phyloP scores from a whole-genome alignment of 2,113 vertebrate genomes.

The Stictonetta naevosa region DNA sequence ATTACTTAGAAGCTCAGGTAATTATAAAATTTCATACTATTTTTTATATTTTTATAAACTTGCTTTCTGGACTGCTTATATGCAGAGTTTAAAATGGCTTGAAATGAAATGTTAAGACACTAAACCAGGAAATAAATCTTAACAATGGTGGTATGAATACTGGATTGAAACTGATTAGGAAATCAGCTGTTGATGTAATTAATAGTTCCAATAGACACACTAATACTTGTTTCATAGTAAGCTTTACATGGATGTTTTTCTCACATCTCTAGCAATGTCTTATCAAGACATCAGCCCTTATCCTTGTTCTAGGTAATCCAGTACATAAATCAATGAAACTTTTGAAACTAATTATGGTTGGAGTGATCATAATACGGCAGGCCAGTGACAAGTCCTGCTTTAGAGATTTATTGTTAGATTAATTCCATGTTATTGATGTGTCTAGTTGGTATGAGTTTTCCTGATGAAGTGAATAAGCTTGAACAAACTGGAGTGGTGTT shows the following conservation, averaged over 20 bases:
- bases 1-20: neutral
- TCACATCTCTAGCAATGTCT: neutral
- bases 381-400: neutral
- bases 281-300: neutral
- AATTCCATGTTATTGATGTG: neutral
- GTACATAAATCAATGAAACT: neutral
- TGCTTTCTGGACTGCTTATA: neutral
- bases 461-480: neutral
- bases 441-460: neutral
- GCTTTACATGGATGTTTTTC: neutral
- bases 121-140: conserved; percentile 53
- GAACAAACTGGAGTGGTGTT: neutral
- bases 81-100: conserved; percentile 37
- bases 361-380: neutral
- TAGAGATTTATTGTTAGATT: neutral
- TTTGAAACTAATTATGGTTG: neutral
- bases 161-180: conserved; percentile 11
- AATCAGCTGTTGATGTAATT: conserved; percentile 16
- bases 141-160: neutral
- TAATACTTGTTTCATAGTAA: neutral
- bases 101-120: conserved; percentile 48
- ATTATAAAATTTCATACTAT: neutral
- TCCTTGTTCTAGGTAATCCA: neutral
- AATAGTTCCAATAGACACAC: conserved; percentile 11
- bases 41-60: neutral